phyloP scores from a whole-genome alignment of 2,797 vertebrate species.

The Myotis myotis region DNA sequence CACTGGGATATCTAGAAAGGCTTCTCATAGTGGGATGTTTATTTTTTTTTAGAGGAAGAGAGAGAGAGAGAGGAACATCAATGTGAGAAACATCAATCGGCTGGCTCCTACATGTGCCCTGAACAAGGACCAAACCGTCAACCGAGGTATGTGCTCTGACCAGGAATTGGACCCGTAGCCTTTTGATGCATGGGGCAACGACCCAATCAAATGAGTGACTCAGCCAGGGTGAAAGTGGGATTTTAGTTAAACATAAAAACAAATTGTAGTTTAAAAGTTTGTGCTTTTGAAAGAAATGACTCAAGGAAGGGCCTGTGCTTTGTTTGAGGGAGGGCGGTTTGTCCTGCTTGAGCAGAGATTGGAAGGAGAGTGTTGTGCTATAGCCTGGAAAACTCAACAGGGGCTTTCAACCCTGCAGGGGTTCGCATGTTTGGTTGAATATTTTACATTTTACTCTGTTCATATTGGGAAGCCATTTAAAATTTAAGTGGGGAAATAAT shows the following conservation, averaged over 20 bases:
- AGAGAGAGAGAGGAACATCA: not conserved
- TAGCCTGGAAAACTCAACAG: not conserved
- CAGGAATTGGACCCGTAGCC: not conserved
- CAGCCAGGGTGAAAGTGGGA: not conserved
- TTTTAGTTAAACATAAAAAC: constrained; percentile 19
- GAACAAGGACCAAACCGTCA: not conserved
- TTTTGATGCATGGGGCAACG: not conserved
- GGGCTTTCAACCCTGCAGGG: not conserved
- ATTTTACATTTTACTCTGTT: constrained; percentile 4
- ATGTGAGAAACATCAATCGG: not conserved
- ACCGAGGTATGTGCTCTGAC: not conserved
- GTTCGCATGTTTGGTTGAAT: not conserved
- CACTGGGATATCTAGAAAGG: not conserved
- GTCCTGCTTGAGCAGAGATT: not conserved
- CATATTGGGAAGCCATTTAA: not conserved
- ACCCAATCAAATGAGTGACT: not conserved
- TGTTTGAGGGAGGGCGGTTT: not conserved
- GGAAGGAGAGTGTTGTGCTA: not conserved
- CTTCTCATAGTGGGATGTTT: not conserved
- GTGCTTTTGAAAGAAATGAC: not conserved
- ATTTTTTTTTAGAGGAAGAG: not conserved
- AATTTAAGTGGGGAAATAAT: not conserved
- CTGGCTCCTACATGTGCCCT: not conserved
- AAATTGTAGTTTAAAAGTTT: constrained; percentile 13
- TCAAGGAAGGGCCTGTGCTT: not conserved